Evolutionary conservation across 37 sponge, comb jelly and placozoan species (phyloP).

Genomic region (Bolinopsis microptera): DNA sequence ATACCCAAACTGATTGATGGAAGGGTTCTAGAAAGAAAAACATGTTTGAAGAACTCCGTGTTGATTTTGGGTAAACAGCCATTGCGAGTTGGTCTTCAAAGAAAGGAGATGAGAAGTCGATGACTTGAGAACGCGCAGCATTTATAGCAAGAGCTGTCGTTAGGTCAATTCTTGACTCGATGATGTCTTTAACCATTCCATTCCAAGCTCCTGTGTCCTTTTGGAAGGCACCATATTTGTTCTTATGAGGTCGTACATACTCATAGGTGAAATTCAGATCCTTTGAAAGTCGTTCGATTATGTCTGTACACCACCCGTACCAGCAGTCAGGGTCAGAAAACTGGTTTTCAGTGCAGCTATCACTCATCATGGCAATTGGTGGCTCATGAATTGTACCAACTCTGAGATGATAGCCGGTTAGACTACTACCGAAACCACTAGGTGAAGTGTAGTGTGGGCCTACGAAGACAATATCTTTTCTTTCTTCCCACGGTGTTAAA

Average conservation of each 20-base stretch:
- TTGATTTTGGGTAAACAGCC: background rate
- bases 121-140: background rate
- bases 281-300: background rate
- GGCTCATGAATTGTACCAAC: background rate
- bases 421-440: background rate
- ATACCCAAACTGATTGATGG: background rate
- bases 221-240: background rate
- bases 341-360: background rate
- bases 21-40: constrained; percentile 46
- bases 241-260: background rate
- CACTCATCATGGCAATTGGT: background rate
- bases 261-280: constrained; percentile 28
- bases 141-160: background rate
- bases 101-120: background rate
- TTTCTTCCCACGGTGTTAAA: background rate
- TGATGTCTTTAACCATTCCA: background rate
- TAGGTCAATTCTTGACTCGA: background rate
- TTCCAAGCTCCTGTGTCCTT: background rate
- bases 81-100: background rate
- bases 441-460: background rate
- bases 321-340: background rate
- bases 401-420: background rate
- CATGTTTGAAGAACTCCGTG: background rate
- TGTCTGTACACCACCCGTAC: constrained; percentile 19
- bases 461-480: background rate